Evolutionary conservation across 2,113 vertebrate genomes (phyloP).

Genomic region (Gallinago undulata): DNA sequence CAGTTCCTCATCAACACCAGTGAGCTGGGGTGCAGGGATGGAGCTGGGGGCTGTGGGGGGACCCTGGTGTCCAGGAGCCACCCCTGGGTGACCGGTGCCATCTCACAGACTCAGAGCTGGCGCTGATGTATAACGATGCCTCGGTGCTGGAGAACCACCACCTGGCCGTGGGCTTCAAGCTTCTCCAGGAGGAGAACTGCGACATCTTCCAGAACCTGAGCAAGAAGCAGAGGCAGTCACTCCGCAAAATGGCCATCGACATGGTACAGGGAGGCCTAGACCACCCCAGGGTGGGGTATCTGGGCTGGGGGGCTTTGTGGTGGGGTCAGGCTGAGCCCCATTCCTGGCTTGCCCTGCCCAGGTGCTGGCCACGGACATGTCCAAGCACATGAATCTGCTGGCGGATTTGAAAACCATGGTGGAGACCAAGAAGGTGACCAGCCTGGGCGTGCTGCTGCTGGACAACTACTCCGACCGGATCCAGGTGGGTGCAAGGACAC

Average conservation of each 20-base stretch:
- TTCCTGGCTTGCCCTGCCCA: neutral
- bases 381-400: slow-evolving; percentile 93
- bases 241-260: slow-evolving; percentile 91
- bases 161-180: slow-evolving; percentile 90
- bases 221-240: slow-evolving; percentile 85
- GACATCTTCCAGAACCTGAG: slow-evolving; percentile 90
- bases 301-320: fast-evolving
- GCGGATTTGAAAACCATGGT: slow-evolving; percentile 96
- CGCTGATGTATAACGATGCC: slow-evolving; percentile 90
- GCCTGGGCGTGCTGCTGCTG: slow-evolving; percentile 86
- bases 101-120: slow-evolving; percentile 86
- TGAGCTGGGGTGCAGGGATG: slow-evolving; percentile 63
- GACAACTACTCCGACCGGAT: slow-evolving; percentile 94
- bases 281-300: no score
- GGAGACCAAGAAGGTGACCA: slow-evolving; percentile 96
- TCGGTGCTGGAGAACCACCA: slow-evolving; percentile 94
- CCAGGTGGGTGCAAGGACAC: slow-evolving; percentile 70
- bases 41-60: fast-evolving
- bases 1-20: slow-evolving; percentile 96
- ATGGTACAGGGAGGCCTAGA: slow-evolving; percentile 72
- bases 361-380: slow-evolving; percentile 95
- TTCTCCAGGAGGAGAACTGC: slow-evolving; percentile 90
- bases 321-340: neutral
- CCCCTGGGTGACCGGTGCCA: fast-evolving
- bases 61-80: neutral